A percentile compares a stretch with the other conserved stretches of the same genome.
Conservation (phyloP, 2,888 invertebrate species). For the Venusia cambrica region DNA sequence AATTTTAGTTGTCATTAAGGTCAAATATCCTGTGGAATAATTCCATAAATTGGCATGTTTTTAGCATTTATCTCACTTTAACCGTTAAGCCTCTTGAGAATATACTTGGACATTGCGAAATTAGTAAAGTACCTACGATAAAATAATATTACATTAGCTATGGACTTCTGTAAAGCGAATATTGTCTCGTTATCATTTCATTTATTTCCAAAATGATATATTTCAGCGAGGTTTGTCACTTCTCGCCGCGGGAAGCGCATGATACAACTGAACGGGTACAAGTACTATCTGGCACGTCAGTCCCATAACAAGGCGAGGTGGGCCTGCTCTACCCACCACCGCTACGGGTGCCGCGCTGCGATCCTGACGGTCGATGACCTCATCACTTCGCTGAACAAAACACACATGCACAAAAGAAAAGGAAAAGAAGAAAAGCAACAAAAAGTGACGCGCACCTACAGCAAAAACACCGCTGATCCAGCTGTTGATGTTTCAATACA, state of each 20-base stretch:
- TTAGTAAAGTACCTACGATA: no score
- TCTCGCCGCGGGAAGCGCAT: conserved; percentile 35
- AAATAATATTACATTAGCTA: no score
- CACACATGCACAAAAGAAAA: conserved; percentile 31
- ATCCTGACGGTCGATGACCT: conserved; percentile 42
- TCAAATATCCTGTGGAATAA: no score
- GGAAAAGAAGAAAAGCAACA: neutral
- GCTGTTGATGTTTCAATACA: no score
- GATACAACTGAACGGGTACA: conserved; percentile 36
- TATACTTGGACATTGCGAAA: no score
- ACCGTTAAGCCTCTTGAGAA: no score
- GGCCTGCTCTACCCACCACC: conserved; percentile 37
- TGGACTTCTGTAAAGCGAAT: no score
- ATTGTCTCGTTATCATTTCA: no score
- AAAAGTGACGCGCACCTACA: neutral
- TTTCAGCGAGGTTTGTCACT: conserved; percentile 33
- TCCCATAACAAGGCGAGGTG: conserved; percentile 37
- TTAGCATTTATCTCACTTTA: no score
- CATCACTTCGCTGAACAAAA: conserved; percentile 33
- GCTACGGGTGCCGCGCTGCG: conserved; percentile 38
- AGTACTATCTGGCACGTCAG: conserved; percentile 41
- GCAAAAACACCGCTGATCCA: no score
- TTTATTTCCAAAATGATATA: neutral
- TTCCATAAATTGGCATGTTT: no score
- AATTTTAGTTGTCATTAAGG: no score